Base-by-base conservation (phyloP, 2,113 vertebrate species). In the Lepus timidus region DNA sequence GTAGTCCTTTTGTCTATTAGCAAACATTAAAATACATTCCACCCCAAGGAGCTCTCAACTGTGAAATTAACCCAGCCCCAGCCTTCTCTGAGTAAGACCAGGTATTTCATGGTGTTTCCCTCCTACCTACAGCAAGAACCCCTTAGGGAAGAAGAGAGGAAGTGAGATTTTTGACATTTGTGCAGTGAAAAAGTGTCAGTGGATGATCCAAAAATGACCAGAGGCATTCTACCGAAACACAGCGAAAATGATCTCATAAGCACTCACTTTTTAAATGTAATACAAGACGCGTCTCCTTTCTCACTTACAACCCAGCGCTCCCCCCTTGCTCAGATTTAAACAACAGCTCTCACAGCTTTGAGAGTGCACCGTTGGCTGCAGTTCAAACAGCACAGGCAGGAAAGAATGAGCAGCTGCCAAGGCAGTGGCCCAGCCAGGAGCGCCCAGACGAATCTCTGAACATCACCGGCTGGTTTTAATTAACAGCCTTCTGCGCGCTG, bases 331-430 rank as follows among this genome's bases (percentile, higher is more conserved):
- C n/a, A 1, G 83, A 67, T 94, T 97, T 94, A 95, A 96, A 95
- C 94, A 80, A 68, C 87, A 78, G 92, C 92, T 97, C 95, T 92
- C 95, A 86, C 94, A 97, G 98, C 96, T 98, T 97, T 96, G 96
- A 52, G 96, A 98, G 94, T 95, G 95, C 82, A 81, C 91, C 76
- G 5, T 55, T 98, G 98, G 98, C 98, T 62, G 0, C 12, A 97
- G 98, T 98, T 98, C 98, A 98, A 95, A 98, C 97, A 94, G 1
- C 96, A 80, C 92, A 96, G 97, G 97, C 96, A 97, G 96, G 95
- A 97, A 98, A 82, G 98, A 98, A 98, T 97, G 97, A 95, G 87
- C 98, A 98, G 98, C 98, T 98, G 98, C 97, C 97, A 88, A 97
- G 91, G 92, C 81, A 93, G 95, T 94, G 73, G n/a, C 75, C 88